Evolutionary conservation across 2,888 invertebrate species (phyloP), one percentile per base, ranked within the genome.

Genomic region (Drosophila neotestacea): DNA sequence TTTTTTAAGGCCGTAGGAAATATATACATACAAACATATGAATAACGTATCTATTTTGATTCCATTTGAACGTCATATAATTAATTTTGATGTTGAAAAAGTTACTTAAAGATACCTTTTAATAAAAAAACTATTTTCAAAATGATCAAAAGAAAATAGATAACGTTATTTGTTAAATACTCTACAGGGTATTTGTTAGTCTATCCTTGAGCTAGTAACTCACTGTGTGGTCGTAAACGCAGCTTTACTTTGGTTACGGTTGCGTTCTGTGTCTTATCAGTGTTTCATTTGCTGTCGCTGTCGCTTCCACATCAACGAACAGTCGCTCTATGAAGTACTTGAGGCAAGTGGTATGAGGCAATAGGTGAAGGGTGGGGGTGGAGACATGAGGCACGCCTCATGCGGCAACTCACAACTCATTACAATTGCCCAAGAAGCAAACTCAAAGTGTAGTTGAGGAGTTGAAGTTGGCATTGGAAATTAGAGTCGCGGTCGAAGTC

Each of bases 291-390:
- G 79, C 56, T 50, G 61, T 73, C 55, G 73, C 42, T 55, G 42
- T 27, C 44, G 73, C 74, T 78, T 78, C 69, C 79, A 73, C 79
- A 50, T 64, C 79, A 73, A 64, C 51, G 50, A 61, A 54, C 75
- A 64, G 39, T 6, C 13, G 47, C 38, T 55, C 55, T 62, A 54
- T 22, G 46, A 22, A 27, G 46, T 55, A 44, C 41, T 44, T 58
- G 58, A 11, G 58, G 48, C 63, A 56, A 39, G 54, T 10, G 59
- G 42, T 44, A 39, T 36, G 47, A n/a, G 38, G 47, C 16, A 16
- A 16, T 16, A 16, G 16, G 16, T 16, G 16, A 16, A 16, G 16
- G 16, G 16, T 16, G 55, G 48, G 28, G 16, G 47, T 6, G 44
- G 13, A 11, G 50, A 42, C 36, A 28, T 38, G 56, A 34, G 39